Evolutionary conservation across 2,113 vertebrate species (phyloP).

Genomic region (Oxygymnocypris stewartii): DNA sequence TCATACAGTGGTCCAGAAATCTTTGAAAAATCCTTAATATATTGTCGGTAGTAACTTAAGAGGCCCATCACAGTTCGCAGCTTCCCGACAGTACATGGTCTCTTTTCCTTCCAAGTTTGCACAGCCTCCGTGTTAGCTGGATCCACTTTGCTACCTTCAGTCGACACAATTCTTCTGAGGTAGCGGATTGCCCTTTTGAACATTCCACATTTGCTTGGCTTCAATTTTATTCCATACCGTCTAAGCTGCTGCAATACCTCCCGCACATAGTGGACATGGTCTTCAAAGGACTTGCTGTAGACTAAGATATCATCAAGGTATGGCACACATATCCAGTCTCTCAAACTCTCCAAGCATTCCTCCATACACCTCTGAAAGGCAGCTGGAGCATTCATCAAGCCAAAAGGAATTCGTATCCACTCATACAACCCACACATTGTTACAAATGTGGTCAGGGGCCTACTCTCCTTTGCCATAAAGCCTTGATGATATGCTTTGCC

Average conservation of each 20-base stretch:
- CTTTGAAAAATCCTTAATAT: constrained; percentile 1
- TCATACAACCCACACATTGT: background rate
- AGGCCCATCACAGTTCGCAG: constrained; percentile 49
- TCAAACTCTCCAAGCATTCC: background rate
- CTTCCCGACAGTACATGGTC: background rate
- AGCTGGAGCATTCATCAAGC: constrained; percentile 44
- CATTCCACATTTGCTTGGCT: constrained; percentile 5
- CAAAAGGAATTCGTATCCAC: background rate
- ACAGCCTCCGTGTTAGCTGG: background rate
- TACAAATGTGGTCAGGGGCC: background rate
- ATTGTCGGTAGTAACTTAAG: constrained; percentile 32
- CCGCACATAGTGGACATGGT: constrained; percentile 9
- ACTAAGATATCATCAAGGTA: constrained; percentile 8
- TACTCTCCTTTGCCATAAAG: background rate
- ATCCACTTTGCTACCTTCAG: background rate
- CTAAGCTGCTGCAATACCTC: constrained; percentile 30
- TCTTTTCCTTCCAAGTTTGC: background rate
- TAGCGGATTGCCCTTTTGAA: background rate
- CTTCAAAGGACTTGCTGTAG: background rate
- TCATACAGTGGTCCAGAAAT: constrained; percentile 12
- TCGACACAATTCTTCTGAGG: background rate
- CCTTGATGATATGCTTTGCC: background rate
- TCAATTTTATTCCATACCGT: background rate
- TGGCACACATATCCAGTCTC: background rate
- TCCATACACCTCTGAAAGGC: constrained; percentile 3